Percentiles rank a stretch among this genome's conserved stretches.
These are phyloP conservation scores for Dryoscopus gambensis DNA, from an alignment of 2,113 vertebrate species.

Conservation along the genomic window DNA sequence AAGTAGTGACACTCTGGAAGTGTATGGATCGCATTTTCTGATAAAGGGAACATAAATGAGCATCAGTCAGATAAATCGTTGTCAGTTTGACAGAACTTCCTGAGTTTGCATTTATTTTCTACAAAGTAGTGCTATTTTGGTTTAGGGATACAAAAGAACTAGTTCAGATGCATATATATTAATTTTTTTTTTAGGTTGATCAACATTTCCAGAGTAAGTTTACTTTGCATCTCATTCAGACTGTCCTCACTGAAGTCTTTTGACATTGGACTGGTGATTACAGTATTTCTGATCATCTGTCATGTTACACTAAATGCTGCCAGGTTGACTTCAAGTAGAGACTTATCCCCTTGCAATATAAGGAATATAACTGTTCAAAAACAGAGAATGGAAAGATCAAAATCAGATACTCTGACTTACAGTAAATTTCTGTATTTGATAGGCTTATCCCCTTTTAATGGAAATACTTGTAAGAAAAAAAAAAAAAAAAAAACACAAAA, in stretches of 20 bases:
- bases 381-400: background rate
- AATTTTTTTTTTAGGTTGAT: background rate
- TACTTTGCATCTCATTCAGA: background rate
- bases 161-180: background rate
- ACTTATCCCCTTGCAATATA: background rate
- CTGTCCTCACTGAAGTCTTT: background rate
- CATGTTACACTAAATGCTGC: background rate
- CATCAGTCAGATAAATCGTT: background rate
- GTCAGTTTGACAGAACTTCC: background rate
- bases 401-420: background rate
- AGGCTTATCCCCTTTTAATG: background rate
- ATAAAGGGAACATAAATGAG: background rate
- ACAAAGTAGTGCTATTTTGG: background rate
- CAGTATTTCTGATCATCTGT: background rate
- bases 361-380: background rate
- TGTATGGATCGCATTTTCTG: background rate
- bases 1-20: background rate
- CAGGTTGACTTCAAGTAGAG: background rate
- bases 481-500: background rate
- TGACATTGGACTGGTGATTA: background rate
- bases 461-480: background rate
- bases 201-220: background rate
- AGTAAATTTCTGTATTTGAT: background rate
- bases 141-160: background rate
- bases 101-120: background rate